A percentile compares a stretch with the other conserved stretches of the same genome.
Evolutionary conservation across 2,797 vertebrate species (phyloP).

Genomic region (Sorex maritimensis): DNA sequence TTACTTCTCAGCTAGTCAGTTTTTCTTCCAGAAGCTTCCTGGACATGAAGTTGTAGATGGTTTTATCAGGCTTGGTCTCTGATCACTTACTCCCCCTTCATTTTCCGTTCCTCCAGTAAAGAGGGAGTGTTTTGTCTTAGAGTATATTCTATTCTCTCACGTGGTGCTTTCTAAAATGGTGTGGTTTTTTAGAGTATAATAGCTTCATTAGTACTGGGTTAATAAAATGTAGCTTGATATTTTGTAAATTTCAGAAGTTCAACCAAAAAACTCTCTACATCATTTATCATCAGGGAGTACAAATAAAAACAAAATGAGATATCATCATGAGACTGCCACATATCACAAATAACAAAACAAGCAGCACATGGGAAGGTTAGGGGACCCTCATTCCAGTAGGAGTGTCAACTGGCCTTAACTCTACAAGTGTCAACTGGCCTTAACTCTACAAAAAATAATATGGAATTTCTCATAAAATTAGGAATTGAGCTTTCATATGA

Average conservation of each 20-base stretch:
- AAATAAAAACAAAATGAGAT: too few species aligned
- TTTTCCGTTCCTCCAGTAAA: background rate
- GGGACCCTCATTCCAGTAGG: too few species aligned
- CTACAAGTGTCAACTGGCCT: too few species aligned
- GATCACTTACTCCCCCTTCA: background rate
- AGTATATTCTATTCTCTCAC: background rate
- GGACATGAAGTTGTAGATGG: background rate
- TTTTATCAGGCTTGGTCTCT: background rate
- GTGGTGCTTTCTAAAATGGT: slow-evolving; percentile 24
- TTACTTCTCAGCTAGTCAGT: background rate
- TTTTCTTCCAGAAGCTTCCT: background rate
- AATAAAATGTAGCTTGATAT: slow-evolving; percentile 39
- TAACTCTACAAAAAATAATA: too few species aligned
- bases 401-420: too few species aligned
- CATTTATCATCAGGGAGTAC: background rate
- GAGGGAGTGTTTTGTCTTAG: background rate
- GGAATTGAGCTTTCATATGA: too few species aligned
- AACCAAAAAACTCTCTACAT: background rate
- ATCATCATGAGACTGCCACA: too few species aligned
- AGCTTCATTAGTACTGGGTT: background rate
- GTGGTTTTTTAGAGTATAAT: background rate
- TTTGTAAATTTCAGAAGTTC: slow-evolving; percentile 68
- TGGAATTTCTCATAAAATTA: too few species aligned
- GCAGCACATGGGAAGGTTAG: too few species aligned
- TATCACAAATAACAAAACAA: too few species aligned